Evolutionary conservation across 2,113 vertebrate species (phyloP).

Genomic region (Ondatra zibethicus): DNA sequence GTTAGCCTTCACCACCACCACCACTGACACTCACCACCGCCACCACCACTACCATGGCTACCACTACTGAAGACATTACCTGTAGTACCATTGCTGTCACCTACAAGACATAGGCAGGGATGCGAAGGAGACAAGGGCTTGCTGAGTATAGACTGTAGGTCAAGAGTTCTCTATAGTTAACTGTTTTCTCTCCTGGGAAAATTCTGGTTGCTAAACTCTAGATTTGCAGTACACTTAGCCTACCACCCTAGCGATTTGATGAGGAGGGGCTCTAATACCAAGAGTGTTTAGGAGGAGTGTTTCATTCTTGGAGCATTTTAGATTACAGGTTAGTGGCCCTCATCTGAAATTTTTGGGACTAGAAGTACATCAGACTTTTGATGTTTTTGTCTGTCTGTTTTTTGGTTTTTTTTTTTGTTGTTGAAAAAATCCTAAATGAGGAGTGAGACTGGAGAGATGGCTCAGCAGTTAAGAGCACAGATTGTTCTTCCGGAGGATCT

Average conservation of each 20-base stretch:
- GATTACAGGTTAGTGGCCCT: neutral
- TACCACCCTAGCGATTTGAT: neutral
- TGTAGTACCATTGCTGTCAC: neutral
- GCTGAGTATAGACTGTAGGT: neutral
- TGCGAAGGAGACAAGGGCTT: no score
- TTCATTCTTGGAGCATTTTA: constrained; percentile 14
- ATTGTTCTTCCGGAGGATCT: neutral
- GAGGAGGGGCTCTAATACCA: neutral
- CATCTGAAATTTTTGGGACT: neutral
- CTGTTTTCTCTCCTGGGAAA: constrained; percentile 24
- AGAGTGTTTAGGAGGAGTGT: neutral
- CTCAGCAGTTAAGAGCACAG: no score
- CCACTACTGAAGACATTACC: neutral
- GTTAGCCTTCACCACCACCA: no score
- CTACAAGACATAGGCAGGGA: neutral
- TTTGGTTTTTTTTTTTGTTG: neutral
- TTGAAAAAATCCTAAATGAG: neutral
- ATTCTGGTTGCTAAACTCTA: neutral
- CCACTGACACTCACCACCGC: neutral
- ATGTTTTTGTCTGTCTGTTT: no score
- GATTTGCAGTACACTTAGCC: neutral
- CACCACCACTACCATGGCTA: neutral
- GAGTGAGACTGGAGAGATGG: no score
- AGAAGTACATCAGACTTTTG: neutral
- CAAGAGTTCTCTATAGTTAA: neutral